Conservation (phyloP, 2,113 vertebrate genomes). For the Tragelaphus buxtoni region DNA sequence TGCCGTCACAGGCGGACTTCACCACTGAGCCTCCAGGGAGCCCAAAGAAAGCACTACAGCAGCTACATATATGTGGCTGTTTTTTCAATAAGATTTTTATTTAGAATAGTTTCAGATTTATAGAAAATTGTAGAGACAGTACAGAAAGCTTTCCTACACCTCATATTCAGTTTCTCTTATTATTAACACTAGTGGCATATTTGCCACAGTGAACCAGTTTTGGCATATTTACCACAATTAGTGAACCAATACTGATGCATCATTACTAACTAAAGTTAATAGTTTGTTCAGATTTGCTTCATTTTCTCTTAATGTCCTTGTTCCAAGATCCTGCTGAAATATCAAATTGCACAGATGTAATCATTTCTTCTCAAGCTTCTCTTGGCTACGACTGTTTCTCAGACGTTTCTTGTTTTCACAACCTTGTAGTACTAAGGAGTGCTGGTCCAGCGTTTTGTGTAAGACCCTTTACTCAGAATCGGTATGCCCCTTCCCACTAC, state of each 20-base stretch:
- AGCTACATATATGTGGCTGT: fast-evolving
- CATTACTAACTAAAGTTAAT: background rate
- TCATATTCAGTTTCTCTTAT: background rate
- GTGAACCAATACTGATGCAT: background rate
- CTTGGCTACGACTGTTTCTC: background rate
- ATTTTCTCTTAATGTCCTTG: background rate
- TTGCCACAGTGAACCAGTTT: background rate
- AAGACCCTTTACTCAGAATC: too few relatives aligned
- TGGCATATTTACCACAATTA: too few relatives aligned
- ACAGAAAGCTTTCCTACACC: background rate
- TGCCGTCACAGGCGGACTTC: background rate
- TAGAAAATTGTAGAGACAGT: background rate
- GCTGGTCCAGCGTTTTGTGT: background rate
- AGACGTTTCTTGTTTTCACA: background rate
- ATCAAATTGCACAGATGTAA: background rate
- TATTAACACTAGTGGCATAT: background rate
- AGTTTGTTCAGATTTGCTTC: background rate
- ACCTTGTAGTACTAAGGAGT: background rate
- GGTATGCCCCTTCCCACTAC: fast-evolving
- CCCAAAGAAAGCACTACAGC: fast-evolving
- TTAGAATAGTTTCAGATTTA: background rate
- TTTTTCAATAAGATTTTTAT: background rate
- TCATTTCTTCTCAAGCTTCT: background rate
- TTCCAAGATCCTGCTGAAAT: background rate
- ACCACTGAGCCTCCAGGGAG: background rate